Percentiles rank a stretch among this genome's conserved stretches.
Conservation (phyloP, 2,888 invertebrate species). For the Sphinx pinastri region DNA sequence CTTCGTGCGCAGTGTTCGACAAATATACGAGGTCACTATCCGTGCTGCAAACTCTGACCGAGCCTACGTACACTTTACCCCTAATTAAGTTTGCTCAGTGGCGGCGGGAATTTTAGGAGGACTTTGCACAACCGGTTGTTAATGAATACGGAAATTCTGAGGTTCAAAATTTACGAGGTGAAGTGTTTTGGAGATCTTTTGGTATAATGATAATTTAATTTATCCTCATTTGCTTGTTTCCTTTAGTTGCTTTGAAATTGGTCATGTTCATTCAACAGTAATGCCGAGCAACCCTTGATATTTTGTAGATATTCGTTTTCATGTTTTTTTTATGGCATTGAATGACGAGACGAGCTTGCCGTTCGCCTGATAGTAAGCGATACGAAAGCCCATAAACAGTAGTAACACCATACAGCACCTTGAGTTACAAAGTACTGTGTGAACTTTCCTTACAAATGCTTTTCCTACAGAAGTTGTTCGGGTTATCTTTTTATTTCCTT, state of each 20-base stretch:
- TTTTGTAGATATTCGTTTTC: no score
- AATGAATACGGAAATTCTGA: conserved; percentile 9
- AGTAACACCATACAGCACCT: no score
- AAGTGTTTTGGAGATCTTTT: background rate
- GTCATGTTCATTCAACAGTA: no score
- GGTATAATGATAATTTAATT: no score
- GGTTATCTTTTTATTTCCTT: background rate
- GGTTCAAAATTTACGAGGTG: background rate
- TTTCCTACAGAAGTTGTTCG: background rate
- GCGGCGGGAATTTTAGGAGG: conserved; percentile 9
- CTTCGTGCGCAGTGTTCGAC: background rate
- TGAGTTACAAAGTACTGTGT: no score
- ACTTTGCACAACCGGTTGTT: conserved; percentile 14
- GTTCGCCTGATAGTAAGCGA: no score
- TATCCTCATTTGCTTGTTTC: no score
- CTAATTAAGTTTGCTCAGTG: conserved; percentile 24
- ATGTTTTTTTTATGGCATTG: no score
- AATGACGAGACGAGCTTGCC: no score
- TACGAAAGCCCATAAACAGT: no score
- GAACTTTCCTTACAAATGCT: background rate
- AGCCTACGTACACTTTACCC: conserved; percentile 22
- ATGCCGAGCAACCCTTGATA: no score
- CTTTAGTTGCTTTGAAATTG: no score
- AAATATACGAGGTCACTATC: conserved; percentile 18
- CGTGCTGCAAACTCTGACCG: conserved; percentile 10